Conservation (phyloP, 2,888 invertebrate species). For the Zaprionus obscuricornis region DNA sequence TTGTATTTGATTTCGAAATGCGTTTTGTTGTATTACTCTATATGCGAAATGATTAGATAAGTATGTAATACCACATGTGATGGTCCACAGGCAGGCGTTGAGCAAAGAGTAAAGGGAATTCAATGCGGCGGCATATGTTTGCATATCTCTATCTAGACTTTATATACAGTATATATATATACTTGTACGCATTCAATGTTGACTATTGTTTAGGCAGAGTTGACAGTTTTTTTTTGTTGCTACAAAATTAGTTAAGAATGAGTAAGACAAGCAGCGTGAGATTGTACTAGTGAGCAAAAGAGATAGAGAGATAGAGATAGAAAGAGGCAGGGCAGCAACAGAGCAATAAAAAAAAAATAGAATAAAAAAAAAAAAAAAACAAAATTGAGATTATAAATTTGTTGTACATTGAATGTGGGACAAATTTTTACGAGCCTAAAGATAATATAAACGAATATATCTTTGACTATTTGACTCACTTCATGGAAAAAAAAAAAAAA, state of each 20-base stretch:
- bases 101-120: background rate
- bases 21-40: conserved; percentile 37
- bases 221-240: conserved; percentile 16
- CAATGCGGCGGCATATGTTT: conserved; percentile 49
- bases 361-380: background rate
- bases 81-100: background rate
- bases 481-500: too few relatives aligned
- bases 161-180: background rate
- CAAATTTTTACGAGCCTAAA: conserved; percentile 26
- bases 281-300: background rate
- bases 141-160: conserved; percentile 33
- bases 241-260: background rate
- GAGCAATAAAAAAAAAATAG: too few relatives aligned
- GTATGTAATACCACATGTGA: conserved; percentile 1
- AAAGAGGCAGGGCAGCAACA: too few relatives aligned
- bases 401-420: conserved; percentile 43
- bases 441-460: conserved; percentile 16
- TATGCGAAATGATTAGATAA: conserved; percentile 66
- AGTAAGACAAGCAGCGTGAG: background rate
- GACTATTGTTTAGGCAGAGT: conserved; percentile 23
- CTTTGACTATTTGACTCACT: conserved; percentile 12
- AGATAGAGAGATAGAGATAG: background rate
- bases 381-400: conserved; percentile 12
- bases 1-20: conserved; percentile 58
- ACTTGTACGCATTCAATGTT: conserved; percentile 4